Conservation (phyloP, 2,797 vertebrate species). For the Pelobates cultripes region DNA sequence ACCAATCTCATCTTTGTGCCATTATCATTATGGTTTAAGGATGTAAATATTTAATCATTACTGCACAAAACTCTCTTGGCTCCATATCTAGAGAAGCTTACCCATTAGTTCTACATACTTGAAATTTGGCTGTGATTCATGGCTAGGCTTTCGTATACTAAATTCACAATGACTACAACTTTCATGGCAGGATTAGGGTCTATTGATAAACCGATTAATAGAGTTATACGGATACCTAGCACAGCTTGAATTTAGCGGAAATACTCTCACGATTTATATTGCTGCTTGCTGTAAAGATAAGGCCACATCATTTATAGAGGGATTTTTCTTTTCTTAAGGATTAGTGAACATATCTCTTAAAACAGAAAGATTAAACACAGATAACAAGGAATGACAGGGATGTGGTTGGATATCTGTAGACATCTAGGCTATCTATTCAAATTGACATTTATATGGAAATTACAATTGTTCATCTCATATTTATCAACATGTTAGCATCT, state of each 20-base stretch:
- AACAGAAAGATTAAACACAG: too few species aligned
- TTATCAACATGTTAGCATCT: too few species aligned
- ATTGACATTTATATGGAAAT: too few species aligned
- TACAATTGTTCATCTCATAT: too few species aligned
- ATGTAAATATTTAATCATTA: constrained; percentile 38
- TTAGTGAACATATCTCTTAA: too few species aligned
- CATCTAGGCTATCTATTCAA: too few species aligned
- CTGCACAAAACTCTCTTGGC: constrained; percentile 21
- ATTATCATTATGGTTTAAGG: constrained; percentile 16
- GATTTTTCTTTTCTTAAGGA: too few species aligned
- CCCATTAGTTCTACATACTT: constrained; percentile 30
- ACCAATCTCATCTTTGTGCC: background rate
- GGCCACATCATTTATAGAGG: too few species aligned
- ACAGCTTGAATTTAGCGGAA: background rate
- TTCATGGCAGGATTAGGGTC: background rate
- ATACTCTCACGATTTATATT: too few species aligned
- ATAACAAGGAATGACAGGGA: too few species aligned
- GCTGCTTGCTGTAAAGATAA: too few species aligned
- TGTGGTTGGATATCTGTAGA: too few species aligned
- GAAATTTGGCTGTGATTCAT: constrained; percentile 9
- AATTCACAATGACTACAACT: constrained; percentile 1
- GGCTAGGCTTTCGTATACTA: constrained; percentile 29
- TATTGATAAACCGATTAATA: background rate
- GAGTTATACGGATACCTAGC: background rate
- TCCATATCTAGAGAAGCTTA: constrained; percentile 26